phyloP scores from a whole-genome alignment of 2,888 invertebrate genomes.

The Rhingia rostrata region DNA sequence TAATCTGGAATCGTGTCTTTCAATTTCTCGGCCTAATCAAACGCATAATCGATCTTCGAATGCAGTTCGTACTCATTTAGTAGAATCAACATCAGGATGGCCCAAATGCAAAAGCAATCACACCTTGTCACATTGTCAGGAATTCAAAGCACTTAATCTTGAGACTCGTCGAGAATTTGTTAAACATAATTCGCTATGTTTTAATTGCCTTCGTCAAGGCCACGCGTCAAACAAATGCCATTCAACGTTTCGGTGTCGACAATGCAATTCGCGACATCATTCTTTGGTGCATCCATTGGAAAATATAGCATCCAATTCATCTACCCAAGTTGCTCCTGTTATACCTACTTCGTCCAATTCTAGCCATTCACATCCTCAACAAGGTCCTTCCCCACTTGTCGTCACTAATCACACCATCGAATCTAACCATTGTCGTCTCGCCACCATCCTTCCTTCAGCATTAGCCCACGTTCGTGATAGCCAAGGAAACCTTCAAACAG shows the following conservation, averaged over 20 bases:
- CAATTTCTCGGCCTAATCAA: neutral
- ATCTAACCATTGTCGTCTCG: neutral
- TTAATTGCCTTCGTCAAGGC: slow-evolving; percentile 19
- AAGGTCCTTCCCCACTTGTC: too few species aligned
- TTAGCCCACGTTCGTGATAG: neutral
- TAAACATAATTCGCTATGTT: slow-evolving; percentile 7
- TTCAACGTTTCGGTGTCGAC: slow-evolving; percentile 4
- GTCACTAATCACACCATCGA: too few species aligned
- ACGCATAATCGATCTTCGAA: neutral
- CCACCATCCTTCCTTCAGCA: neutral
- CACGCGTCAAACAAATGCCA: slow-evolving; percentile 20
- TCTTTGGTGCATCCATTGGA: slow-evolving; percentile 1
- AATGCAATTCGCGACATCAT: slow-evolving; percentile 23
- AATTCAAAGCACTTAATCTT: slow-evolving; percentile 13
- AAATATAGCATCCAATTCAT: neutral
- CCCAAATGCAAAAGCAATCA: slow-evolving; percentile 38
- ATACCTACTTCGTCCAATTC: neutral
- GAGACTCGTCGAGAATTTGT: slow-evolving; percentile 30
- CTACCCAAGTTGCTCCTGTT: neutral
- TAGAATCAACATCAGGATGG: slow-evolving; percentile 11
- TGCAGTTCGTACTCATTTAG: slow-evolving; percentile 36
- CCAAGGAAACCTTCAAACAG: neutral
- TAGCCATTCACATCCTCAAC: neutral
- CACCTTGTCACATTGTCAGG: slow-evolving; percentile 12
- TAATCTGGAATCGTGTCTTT: slow-evolving; percentile 25